Evolutionary conservation across 2,113 vertebrate species (phyloP), one percentile per base, ranked within the genome.

Genomic region (Phrynosoma platyrhinos): DNA sequence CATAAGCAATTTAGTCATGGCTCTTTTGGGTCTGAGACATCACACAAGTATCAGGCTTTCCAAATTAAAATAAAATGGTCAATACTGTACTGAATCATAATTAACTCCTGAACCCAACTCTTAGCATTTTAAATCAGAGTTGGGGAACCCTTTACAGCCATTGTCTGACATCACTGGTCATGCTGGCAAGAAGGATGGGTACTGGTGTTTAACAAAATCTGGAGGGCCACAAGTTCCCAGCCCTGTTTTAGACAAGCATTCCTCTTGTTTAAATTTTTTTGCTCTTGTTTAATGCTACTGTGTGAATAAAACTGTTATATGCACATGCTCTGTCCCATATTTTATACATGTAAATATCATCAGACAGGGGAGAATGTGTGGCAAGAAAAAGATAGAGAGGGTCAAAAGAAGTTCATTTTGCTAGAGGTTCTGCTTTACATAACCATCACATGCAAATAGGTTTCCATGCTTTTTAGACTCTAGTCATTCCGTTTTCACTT

Each of bases 381-480:
- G 87, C 82, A 32, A 3, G 1, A 5, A 0, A 10, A 32, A 81
- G 55, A 47, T 47, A 87, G 58, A 14, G 13, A 62, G 58, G 93
- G 91, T 90, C 91, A 93, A 80, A 90, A 86, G 42, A 91, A 94
- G 92, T 94, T 93, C 93, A 94, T 86, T 92, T 84, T 88, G 92
- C 87, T 90, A 89, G 92, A 30, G 85, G 42, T 88, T 85, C 30
- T 92, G 71, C 80, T 96, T 94, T 94, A 92, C 90, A 95, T 93
- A 94, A 94, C 91, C 87, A 94, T 92, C 89, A 94, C 94, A 94
- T 95, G 92, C 91, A 94, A 95, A 95, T 83, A 84, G 93, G 88
- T 87, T 95, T 94, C 89, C 77, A 93, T 90, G 94, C 91, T 91
- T 96, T 94, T 91, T 91, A 90, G 93, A 92, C 94, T 27, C 74